Evolutionary conservation across 2,888 invertebrate species (phyloP).

Genomic region (Beris morrisii): DNA sequence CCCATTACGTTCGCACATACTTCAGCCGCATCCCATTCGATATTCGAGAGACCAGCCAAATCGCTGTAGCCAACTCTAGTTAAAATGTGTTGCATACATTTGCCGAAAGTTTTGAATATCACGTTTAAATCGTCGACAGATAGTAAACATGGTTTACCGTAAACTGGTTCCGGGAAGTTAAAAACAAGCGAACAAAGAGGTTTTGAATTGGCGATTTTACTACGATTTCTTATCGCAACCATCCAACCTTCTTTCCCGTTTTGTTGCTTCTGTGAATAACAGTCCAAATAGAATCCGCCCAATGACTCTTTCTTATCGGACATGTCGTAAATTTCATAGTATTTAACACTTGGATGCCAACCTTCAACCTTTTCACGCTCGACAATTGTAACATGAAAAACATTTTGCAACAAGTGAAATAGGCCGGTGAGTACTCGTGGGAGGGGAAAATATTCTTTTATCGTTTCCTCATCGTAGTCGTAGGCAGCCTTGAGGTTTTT

Average conservation of each 20-base stretch:
- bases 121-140: conserved; percentile 73
- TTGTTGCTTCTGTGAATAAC: conserved; percentile 64
- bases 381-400: conserved; percentile 78
- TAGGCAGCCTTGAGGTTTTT: conserved; percentile 70
- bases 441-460: conserved; percentile 81
- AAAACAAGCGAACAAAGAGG: conserved; percentile 83
- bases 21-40: conserved; percentile 93
- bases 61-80: conserved; percentile 81
- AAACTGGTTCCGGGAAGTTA: conserved; percentile 71
- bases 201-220: conserved; percentile 63
- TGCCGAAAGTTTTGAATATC: conserved; percentile 85
- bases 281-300: conserved; percentile 86
- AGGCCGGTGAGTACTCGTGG: conserved; percentile 77
- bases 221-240: conserved; percentile 74
- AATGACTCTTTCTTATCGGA: conserved; percentile 58
- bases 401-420: conserved; percentile 71
- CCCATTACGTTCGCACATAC: conserved; percentile 81
- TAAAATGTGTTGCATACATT: conserved; percentile 81
- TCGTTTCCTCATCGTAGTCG: conserved; percentile 69
- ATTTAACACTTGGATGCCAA: conserved; percentile 87
- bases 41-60: conserved; percentile 79
- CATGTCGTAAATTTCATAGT: conserved; percentile 76
- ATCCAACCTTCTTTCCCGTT: conserved; percentile 73
- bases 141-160: conserved; percentile 69
- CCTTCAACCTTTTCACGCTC: conserved; percentile 67